Evolutionary conservation across 2,797 vertebrate genomes (phyloP).

Genomic region (Takifugu rubripes): DNA sequence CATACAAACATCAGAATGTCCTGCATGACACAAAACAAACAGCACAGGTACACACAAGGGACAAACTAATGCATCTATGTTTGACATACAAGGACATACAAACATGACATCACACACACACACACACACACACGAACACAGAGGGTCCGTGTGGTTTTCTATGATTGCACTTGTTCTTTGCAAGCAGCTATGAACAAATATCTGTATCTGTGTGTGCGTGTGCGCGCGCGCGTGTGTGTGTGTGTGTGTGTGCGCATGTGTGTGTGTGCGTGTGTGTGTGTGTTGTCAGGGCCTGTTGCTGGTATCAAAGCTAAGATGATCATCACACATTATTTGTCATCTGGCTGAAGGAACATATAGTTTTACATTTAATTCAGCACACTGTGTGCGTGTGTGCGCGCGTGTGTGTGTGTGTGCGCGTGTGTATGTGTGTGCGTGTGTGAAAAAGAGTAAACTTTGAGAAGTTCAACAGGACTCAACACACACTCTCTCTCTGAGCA

Average conservation of each 20-base stretch:
- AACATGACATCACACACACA: neutral
- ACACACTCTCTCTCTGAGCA: constrained; percentile 5
- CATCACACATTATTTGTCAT: constrained; percentile 77
- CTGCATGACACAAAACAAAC: too few species aligned
- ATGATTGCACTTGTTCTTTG: too few species aligned
- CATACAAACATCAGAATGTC: too few species aligned
- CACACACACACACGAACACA: constrained; percentile 2
- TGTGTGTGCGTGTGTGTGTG: too few species aligned
- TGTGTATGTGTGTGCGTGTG: neutral
- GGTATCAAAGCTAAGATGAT: constrained; percentile 71
- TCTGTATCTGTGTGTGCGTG: too few species aligned
- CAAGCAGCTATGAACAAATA: too few species aligned
- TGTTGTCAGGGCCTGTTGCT: too few species aligned
- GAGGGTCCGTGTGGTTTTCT: neutral
- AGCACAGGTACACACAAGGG: neutral
- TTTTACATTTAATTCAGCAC: constrained; percentile 75
- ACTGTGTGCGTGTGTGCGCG: constrained; percentile 30
- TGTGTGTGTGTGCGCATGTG: too few species aligned
- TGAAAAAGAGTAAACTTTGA: too few species aligned
- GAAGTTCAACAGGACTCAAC: too few species aligned
- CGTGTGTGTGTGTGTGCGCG: constrained; percentile 17
- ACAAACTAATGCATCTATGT: too few species aligned
- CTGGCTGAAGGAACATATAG: constrained; percentile 74
- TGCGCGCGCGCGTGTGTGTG: too few species aligned
- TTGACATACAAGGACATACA: neutral